phyloP scores from a whole-genome alignment of 2,888 invertebrate species.

The Folsomia manolachei region DNA sequence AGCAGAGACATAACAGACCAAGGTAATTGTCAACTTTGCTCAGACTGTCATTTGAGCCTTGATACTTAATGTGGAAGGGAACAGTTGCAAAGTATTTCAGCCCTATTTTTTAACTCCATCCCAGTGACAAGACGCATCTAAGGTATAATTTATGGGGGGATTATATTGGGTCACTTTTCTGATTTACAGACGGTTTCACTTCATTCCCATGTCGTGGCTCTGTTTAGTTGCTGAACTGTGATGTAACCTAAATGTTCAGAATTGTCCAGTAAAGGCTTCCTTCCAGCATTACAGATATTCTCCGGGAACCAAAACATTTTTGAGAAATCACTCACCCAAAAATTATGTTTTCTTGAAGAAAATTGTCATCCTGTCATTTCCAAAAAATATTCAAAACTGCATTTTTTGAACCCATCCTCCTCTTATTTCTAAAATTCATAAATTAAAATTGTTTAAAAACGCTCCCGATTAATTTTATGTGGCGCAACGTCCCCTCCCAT shows the following conservation, averaged over 20 bases:
- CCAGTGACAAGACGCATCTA: neutral
- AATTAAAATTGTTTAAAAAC: no score
- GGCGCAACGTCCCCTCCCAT: neutral
- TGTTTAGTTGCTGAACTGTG: no score
- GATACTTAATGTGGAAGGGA: neutral
- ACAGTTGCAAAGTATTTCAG: slow-evolving; percentile 19
- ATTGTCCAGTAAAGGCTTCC: neutral
- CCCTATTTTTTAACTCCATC: slow-evolving; percentile 4
- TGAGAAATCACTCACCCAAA: neutral
- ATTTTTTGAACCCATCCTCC: no score
- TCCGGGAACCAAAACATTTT: no score
- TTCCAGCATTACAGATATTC: neutral
- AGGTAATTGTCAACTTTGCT: slow-evolving; percentile 20
- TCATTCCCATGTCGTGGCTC: neutral
- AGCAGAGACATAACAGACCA: no score
- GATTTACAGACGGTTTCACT: neutral
- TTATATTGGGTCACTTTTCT: slow-evolving; percentile 12
- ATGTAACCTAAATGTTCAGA: neutral
- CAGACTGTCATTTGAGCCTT: slow-evolving; percentile 5
- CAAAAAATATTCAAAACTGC: no score
- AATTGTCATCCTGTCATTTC: no score
- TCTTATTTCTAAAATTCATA: no score
- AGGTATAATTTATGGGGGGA: neutral
- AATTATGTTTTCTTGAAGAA: neutral
- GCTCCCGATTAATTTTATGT: neutral